phyloP scores from a whole-genome alignment of 2,113 vertebrate species.

The Piaya cayana region DNA sequence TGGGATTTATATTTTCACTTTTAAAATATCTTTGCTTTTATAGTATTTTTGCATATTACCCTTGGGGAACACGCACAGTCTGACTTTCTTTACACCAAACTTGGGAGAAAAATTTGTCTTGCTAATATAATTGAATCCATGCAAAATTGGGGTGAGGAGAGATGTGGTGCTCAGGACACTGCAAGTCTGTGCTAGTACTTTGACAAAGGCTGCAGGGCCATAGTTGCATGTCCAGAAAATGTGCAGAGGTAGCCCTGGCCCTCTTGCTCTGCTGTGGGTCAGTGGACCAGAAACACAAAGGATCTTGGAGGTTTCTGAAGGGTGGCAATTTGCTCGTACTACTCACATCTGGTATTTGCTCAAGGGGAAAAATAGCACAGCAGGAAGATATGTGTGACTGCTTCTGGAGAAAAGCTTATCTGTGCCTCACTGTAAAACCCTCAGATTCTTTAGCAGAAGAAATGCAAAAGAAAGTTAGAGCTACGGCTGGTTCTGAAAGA shows the following conservation, averaged over 20 bases:
- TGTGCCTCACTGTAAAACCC: background rate
- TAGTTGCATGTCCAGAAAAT: background rate
- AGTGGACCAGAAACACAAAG: background rate
- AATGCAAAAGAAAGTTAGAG: background rate
- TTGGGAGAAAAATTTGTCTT: background rate
- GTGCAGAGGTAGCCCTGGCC: background rate
- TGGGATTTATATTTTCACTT: too few relatives aligned
- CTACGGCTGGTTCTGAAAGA: background rate
- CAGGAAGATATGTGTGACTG: background rate
- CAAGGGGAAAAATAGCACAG: background rate
- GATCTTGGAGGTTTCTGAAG: background rate
- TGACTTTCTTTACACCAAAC: background rate
- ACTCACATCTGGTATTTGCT: background rate
- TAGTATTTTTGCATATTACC: background rate
- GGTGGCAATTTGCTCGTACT: background rate
- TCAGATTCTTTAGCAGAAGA: background rate
- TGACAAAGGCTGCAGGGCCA: rapidly evolving
- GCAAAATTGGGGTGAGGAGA: background rate
- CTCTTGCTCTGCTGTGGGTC: rapidly evolving
- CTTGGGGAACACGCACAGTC: rapidly evolving
- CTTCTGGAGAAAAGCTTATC: background rate
- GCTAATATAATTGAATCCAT: rapidly evolving
- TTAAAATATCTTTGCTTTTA: too few relatives aligned
- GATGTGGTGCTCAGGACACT: background rate
- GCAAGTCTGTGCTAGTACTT: rapidly evolving